Conservation (phyloP, 2,888 invertebrate genomes). For the Frankliniella intonsa region DNA sequence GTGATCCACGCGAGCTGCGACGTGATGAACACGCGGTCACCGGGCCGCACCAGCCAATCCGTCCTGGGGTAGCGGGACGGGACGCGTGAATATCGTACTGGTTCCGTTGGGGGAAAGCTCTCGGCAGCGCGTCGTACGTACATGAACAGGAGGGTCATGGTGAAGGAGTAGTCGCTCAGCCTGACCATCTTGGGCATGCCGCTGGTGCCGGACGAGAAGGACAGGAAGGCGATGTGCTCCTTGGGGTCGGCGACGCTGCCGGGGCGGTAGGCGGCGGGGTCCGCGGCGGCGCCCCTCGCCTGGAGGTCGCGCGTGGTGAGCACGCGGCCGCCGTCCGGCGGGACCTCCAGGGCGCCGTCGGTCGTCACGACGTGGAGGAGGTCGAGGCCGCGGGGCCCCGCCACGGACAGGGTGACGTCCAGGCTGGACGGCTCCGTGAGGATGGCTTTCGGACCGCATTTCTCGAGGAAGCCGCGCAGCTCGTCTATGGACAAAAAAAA, state of each 20-base stretch:
- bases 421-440: background rate
- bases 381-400: background rate
- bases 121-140: background rate
- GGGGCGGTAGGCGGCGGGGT: background rate
- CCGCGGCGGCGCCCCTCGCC: background rate
- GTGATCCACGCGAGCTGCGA: background rate
- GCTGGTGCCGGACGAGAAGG: conserved; percentile 18
- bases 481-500: background rate
- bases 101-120: background rate
- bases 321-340: background rate
- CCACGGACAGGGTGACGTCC: background rate
- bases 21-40: conserved; percentile 7
- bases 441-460: background rate
- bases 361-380: background rate
- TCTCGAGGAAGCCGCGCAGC: background rate
- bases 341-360: background rate
- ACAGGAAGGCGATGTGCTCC: conserved; percentile 12
- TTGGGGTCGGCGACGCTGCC: background rate
- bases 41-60: background rate
- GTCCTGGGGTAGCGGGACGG: background rate
- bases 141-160: conserved; percentile 9
- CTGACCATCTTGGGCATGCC: background rate
- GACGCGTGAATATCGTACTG: background rate
- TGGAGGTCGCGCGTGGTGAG: background rate
- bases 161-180: conserved; percentile 18